Base-by-base conservation (phyloP, 2,113 vertebrate species). In the Neogobius melanostomus region DNA sequence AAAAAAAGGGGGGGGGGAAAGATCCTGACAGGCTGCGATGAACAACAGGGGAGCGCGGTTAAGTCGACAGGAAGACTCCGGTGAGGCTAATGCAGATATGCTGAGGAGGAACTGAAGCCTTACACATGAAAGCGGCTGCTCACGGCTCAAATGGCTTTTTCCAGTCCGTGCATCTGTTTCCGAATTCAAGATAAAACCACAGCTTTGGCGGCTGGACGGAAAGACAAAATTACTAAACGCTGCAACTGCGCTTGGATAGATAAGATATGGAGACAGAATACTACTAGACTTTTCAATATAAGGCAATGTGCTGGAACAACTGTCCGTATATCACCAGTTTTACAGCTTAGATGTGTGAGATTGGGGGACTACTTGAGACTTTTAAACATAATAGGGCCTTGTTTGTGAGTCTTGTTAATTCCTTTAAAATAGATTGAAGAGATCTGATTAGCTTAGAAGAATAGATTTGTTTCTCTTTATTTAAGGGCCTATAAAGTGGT, bases 41-140 rank as follows among this genome's bases (percentile, higher is more conserved):
- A 71, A 76, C 69, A 43, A 64, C 71, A 70, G 82, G 56, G 79
- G 88, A 82, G 72, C 74, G 72, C 69, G 64, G 80, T 81, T 86
- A 84, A 89, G 84, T 69, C 51, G 81, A 86, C 84, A 85, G 79
- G 85, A 85, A 77, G 81, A 81, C 68, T 85, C 84, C 77, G 74
- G 79, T 11, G 79, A 86, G 77, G 76, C 67, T 56, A 6, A 66
- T 63, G 70, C 73, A 80, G 82, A 85, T 53, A 71, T 61, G 66
- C 78, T 72, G 68, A 56, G 68, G 59, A 77, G 73, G 62, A 77
- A 57, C 68, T 66, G 66, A 59, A 67, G 64, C 75, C 61, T 67
- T 74, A 71, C 73, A 80, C 71, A 75, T 64, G 69, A 83, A 70
- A 79, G 75, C 74, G 69, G 73, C 61, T 75, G 60, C 74, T 70